Base-by-base conservation (phyloP, 2,888 invertebrate genomes). In the Drosophila sordidapex region DNA sequence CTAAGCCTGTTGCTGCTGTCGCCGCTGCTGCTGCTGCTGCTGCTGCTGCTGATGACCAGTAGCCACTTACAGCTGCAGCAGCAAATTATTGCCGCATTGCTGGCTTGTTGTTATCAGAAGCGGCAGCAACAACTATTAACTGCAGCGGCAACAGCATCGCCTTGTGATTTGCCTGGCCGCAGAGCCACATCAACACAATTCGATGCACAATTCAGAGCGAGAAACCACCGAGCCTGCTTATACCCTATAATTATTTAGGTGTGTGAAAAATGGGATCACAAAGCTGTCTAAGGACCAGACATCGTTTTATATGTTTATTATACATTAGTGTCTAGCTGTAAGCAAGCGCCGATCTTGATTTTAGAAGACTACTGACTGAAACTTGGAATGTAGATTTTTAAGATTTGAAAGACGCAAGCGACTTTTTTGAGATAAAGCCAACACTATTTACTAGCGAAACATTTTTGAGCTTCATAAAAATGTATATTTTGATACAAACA, bases 21-120 rank as follows among this genome's bases (percentile, higher is more conserved):
- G 78, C 74, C 56, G 65, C 40, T 33, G 61, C 49, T 53, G 70
- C 35, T 51, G 52, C 36, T 87, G 83, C 76, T 60, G 65, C 25
- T 74, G 83, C 40, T 33, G 61, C 49, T 85, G 87, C 85, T 91
- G 91, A 91, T 91, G 91, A 91, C 90, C 90, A 91, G 91, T 90
- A 85, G 84, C 87, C 82, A 89, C 91, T 90, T 90, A 87, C 72
- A 68, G 76, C 70, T 74, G 43, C 67, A 73, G 53, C 65, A 62
- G 76, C 85, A 83, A 83, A 82, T 82, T 82, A 82, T 82, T 84
- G 82, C 82, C 82, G 84, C 82, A 82, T 82, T 82, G 82, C 82
- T 82, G 75, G 70, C 71, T 73, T 78, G 79, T 84, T 82, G 82
- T 82, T 82, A 82, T 83, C 83, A 83, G 83, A 82, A 74, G 81